Conservation (phyloP, 1,140 invertebrate species). For the Drosophila lacertosa region DNA sequence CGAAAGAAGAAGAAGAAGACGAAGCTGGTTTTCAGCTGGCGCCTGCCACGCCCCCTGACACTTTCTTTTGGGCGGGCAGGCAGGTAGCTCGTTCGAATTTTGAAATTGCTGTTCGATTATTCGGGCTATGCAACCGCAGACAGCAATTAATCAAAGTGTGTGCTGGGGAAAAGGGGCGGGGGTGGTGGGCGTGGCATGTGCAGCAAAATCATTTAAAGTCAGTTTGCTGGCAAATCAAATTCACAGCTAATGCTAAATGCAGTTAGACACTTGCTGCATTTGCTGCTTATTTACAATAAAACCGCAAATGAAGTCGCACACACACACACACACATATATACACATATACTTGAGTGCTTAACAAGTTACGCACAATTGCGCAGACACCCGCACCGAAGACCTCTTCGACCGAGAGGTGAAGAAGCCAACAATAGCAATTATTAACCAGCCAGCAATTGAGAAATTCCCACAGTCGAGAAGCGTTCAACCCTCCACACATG, state of each 20-base stretch:
- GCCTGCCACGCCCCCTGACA: background rate
- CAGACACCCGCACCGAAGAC: conserved; percentile 41
- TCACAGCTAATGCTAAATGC: conserved; percentile 20
- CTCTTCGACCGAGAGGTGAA: conserved; percentile 48
- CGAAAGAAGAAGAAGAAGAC: background rate
- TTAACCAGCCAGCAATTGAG: conserved; percentile 80
- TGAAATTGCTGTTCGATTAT: conserved; percentile 21
- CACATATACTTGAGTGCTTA: conserved; percentile 11
- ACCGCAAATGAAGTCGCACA: conserved; percentile 70
- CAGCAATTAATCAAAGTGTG: conserved; percentile 57
- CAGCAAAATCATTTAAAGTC: conserved; percentile 13
- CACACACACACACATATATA: conserved; percentile 18
- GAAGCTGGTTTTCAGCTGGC: background rate
- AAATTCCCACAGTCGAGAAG: conserved; percentile 73
- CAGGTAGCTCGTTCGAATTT: conserved; percentile 16
- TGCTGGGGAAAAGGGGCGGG: background rate
- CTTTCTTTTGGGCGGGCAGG: background rate
- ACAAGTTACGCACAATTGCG: conserved; percentile 77
- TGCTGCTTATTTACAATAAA: conserved; percentile 49
- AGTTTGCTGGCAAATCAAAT: conserved; percentile 7
- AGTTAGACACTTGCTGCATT: conserved; percentile 23
- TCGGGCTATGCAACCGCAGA: conserved; percentile 31
- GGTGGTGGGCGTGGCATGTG: background rate
- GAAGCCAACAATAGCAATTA: conserved; percentile 82
- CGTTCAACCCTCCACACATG: conserved; percentile 51